Base-by-base conservation (phyloP, 1,140 invertebrate genomes). In the Propsilocerus akamusi region DNA sequence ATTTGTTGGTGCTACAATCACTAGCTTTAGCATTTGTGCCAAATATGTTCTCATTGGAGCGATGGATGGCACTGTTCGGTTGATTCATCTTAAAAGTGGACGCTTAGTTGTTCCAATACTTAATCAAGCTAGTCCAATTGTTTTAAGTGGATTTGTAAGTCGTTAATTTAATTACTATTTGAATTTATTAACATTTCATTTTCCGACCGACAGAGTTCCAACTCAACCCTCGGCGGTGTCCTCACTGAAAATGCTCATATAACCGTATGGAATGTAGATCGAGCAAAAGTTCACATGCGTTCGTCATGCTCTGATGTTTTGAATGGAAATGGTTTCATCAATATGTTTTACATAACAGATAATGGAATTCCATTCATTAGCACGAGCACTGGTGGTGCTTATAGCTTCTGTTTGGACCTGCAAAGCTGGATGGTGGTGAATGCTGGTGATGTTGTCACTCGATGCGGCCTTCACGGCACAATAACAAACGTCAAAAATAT, bases 81-180 rank as follows among this genome's bases (percentile, higher is more conserved):
- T 65, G 11, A 37, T 65, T 10, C 28, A 57, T 28, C 58, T 65
- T 55, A 46, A 53, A 5, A 65, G 56, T 7, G 63, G 63, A 23
- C 56, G 49, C 7, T 50, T 57, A 1, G 54, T 59, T n/a, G 55
- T 65, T 47, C 63, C 63, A 1, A 56, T 62, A 11, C 58, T 65
- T 4, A 55, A 56, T 8, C 26, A 65, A 10, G 56, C 51, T 20
- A 56, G 58, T n/a, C 46, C 57, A 0, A 59, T 57, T 1, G 26
- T 60, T 5, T 62, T 64, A 26, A 65, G 61, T 51, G 53, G 60
- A 47, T 65, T 65, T 57, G 60, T 62, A 54, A 58, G 60, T 50
- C 6, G 4, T 10, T 2, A 25, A 17, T 34, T 23, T 49, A 5
- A 34, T 34, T 34, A 20, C 3, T 49, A 28, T 22, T 22, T 46